phyloP scores from a whole-genome alignment of 2,888 invertebrate genomes.

The Ochropleura plecta region DNA sequence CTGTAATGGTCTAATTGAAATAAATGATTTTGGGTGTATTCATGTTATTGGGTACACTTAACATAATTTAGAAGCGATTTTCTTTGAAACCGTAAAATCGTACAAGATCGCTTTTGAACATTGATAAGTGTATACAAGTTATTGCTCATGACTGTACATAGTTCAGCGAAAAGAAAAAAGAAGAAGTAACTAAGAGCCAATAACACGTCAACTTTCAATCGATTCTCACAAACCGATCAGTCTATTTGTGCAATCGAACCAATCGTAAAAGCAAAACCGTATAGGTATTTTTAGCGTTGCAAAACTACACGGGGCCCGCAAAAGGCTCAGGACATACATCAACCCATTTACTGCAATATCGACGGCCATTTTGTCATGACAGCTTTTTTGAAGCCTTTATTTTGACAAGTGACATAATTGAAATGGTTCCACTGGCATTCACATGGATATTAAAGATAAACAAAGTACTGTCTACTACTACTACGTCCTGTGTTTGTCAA shows the following conservation, averaged over 20 bases:
- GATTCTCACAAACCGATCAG: not conserved
- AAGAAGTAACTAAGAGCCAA: too few relatives aligned
- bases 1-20: too few relatives aligned
- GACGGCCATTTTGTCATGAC: not conserved
- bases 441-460: conserved; percentile 1
- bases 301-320: not conserved
- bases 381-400: not conserved
- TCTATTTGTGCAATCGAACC: not conserved
- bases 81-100: too few relatives aligned
- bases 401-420: conserved; percentile 3
- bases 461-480: too few relatives aligned
- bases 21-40: too few relatives aligned
- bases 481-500: conserved; percentile 6
- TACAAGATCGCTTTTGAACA: too few relatives aligned
- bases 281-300: not conserved
- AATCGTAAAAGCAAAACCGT: not conserved
- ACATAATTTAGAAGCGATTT: too few relatives aligned
- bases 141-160: too few relatives aligned
- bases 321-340: not conserved
- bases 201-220: not conserved
- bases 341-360: not conserved
- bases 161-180: too few relatives aligned
- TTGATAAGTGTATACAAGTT: too few relatives aligned
- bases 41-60: too few relatives aligned
- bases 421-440: conserved; percentile 11